phyloP scores from a whole-genome alignment of 2,888 invertebrate species.

The Drosophila percnosoma region DNA sequence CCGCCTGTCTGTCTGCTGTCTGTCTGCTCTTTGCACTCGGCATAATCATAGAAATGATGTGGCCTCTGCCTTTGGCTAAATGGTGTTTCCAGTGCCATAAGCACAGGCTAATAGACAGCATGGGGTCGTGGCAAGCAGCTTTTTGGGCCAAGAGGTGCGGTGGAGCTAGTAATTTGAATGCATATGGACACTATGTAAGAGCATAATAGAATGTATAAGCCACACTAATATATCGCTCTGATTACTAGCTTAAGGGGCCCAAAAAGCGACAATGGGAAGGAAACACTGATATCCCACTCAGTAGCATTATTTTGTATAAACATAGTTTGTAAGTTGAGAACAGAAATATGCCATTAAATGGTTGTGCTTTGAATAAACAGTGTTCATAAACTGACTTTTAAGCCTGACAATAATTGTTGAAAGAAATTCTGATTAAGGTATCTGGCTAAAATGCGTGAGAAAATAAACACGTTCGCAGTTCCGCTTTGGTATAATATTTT shows the following conservation, averaged over 20 bases:
- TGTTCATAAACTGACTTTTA: constrained; percentile 1
- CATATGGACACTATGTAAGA: constrained; percentile 25
- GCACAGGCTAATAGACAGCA: constrained; percentile 66
- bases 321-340: constrained; percentile 6
- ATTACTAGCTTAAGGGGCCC: constrained; percentile 6
- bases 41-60: constrained; percentile 75
- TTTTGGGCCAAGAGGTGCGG: background rate
- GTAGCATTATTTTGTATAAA: background rate
- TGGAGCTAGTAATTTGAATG: constrained; percentile 12
- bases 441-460: background rate
- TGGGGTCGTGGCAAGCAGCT: constrained; percentile 55
- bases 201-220: constrained; percentile 5
- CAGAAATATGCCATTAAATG: constrained; percentile 16
- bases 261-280: constrained; percentile 15
- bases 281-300: constrained; percentile 23
- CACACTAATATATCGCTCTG: constrained; percentile 9
- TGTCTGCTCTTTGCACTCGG: constrained; percentile 62
- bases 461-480: background rate
- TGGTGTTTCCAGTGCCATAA: constrained; percentile 66
- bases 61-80: constrained; percentile 54
- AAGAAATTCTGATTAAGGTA: background rate
- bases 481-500: background rate
- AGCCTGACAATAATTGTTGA: background rate
- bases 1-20: background rate
- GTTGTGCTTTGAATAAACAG: constrained; percentile 11